Evolutionary conservation across 64 coral and sea anemone genomes (phyloP), one percentile per base, ranked within the genome.

Genomic region (Dendrophyllia cribrosa): DNA sequence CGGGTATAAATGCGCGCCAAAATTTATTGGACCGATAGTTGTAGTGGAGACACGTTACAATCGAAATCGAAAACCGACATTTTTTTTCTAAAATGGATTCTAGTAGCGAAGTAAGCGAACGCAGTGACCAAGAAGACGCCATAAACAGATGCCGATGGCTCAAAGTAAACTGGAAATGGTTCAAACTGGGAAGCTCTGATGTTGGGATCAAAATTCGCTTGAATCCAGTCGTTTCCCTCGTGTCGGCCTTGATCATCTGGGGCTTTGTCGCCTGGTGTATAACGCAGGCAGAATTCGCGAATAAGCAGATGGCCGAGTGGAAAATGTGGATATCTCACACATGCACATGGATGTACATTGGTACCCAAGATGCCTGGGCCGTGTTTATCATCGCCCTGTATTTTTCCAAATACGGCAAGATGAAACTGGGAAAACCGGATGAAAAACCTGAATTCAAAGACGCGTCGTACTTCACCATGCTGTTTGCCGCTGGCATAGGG

Each of bases 401-500:
- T 47, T 90, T 95, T 66, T 90, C 87, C 25, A 95, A 95, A 59
- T 95, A 95, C 72, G 46, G 66, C 15, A 62, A 89, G 24, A 63
- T 95, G 61, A 95, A 95, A 83, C 87, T 95, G n/a, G 93, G 87
- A 43, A 95, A 95, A 80, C 72, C 86, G 72, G 78, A 84, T 69
- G 86, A 88, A 76, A 85, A 95, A 78, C 93, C 93, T 48, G 93
- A 95, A 66, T 95, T 90, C 80, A 70, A 60, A 21, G 87, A 95
- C 72, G 69, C 78, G 49, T 19, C 93, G 1, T 95, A 95, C 79
- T 95, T 95, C 59, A 95, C 77, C 15, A 95, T 95, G 93, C 87
- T 95, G 87, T 95, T 95, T 70, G 87, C 93, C 59, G 93, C 93
- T 74, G 93, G 93, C 66, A 90, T 95, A 56, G 93, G 86, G 44